phyloP scores from a whole-genome alignment of 2,888 invertebrate species.

The Scrobipalpa costella region DNA sequence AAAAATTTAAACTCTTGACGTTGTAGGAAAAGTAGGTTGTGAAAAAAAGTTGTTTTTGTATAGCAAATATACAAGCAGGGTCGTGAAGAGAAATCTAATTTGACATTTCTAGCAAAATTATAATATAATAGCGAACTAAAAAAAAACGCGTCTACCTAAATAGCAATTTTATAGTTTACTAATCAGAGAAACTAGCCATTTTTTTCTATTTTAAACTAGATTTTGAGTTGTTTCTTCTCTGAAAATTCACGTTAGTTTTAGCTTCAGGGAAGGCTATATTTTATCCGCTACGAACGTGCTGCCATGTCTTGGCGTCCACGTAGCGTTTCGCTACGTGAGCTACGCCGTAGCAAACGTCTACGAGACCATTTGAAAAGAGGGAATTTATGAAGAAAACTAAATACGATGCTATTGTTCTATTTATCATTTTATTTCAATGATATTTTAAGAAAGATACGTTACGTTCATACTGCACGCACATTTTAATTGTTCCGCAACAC shows the following conservation, averaged over 20 bases:
- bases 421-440: too few species aligned
- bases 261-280: neutral
- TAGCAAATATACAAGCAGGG: neutral
- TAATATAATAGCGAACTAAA: too few species aligned
- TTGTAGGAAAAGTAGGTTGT: constrained; percentile 16
- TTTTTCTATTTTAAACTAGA: neutral
- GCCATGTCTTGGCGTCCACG: neutral
- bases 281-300: neutral
- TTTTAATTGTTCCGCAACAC: too few species aligned
- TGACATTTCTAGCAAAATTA: too few species aligned
- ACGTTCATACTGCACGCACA: too few species aligned
- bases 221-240: neutral
- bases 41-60: constrained; percentile 2
- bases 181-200: too few species aligned
- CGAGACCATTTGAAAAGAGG: neutral
- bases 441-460: too few species aligned
- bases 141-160: too few species aligned
- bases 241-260: neutral
- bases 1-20: neutral
- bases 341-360: constrained; percentile 5
- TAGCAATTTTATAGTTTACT: too few species aligned
- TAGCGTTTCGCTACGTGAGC: constrained; percentile 7
- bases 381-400: neutral
- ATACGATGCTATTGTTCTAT: neutral
- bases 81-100: neutral